Percentiles rank a stretch among this genome's conserved stretches.
Conservation (phyloP, 2,113 vertebrate species). For the Eolophus roseicapilla region DNA sequence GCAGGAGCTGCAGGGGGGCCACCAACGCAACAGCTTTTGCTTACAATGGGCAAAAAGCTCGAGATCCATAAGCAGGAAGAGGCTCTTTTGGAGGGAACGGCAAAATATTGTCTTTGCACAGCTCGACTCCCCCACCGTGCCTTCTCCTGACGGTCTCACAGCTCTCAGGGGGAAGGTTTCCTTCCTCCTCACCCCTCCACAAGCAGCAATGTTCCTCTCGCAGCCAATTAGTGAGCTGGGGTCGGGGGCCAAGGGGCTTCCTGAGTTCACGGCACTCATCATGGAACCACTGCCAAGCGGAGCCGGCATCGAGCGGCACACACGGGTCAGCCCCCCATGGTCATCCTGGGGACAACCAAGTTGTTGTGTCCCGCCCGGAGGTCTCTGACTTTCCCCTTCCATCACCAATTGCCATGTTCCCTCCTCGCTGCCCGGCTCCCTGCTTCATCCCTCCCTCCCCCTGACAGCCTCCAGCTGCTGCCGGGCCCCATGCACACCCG, state of each 20-base stretch:
- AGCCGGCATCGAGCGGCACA: accelerated
- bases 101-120: constrained; percentile 21
- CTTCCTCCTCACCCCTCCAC: not conserved
- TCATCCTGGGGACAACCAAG: not conserved
- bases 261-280: not conserved
- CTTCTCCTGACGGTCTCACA: not conserved
- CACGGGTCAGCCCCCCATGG: accelerated
- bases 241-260: constrained; percentile 36
- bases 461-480: constrained; percentile 35
- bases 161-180: not conserved
- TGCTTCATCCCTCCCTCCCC: not conserved
- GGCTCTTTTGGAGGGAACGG: not conserved
- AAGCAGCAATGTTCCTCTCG: not conserved
- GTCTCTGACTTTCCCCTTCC: not conserved
- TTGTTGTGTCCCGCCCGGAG: accelerated
- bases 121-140: not conserved
- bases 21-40: not conserved
- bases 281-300: accelerated
- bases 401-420: accelerated
- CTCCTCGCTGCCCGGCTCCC: not conserved
- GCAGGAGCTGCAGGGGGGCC: not conserved
- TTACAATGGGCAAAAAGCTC: not conserved
- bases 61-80: not conserved
- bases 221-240: not conserved
- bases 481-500: not conserved